A percentile compares a stretch with the other conserved stretches of the same genome.
Conservation (phyloP, 37 sponge, comb jelly and placozoan species). For the Tethya wilhelma region DNA sequence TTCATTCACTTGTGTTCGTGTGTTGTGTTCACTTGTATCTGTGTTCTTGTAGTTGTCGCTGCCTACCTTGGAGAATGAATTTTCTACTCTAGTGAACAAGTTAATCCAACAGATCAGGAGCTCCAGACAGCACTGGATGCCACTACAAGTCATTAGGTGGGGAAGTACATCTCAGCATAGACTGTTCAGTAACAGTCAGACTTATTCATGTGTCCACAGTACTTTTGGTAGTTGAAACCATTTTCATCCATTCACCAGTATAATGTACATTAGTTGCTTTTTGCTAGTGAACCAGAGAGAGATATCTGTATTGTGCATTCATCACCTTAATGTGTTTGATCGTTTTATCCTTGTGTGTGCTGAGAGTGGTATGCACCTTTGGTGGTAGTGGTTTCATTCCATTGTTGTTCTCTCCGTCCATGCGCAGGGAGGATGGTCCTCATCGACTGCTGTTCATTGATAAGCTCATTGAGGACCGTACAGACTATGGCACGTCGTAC, state of each 20-base stretch:
- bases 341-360: too few species aligned
- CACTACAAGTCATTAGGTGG: slow-evolving; percentile 70
- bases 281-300: too few species aligned
- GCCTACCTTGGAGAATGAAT: slow-evolving; percentile 59
- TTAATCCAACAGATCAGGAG: slow-evolving; percentile 53
- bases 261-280: too few species aligned
- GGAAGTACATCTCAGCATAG: too few species aligned
- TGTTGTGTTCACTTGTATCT: background rate
- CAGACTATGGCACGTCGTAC: slow-evolving; percentile 90
- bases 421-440: slow-evolving; percentile 79
- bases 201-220: too few species aligned
- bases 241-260: too few species aligned
- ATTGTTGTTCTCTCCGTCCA: background rate
- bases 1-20: background rate
- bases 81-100: slow-evolving; percentile 31
- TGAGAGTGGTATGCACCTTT: too few species aligned
- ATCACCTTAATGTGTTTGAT: too few species aligned
- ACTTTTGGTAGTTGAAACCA: too few species aligned
- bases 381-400: too few species aligned
- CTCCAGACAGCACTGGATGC: slow-evolving; percentile 49
- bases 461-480: slow-evolving; percentile 89
- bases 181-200: too few species aligned
- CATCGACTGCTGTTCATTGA: slow-evolving; percentile 71
- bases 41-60: slow-evolving; percentile 34
- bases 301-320: too few species aligned